phyloP scores from a whole-genome alignment of 2,888 invertebrate genomes.

The Drosophila gaucha region DNA sequence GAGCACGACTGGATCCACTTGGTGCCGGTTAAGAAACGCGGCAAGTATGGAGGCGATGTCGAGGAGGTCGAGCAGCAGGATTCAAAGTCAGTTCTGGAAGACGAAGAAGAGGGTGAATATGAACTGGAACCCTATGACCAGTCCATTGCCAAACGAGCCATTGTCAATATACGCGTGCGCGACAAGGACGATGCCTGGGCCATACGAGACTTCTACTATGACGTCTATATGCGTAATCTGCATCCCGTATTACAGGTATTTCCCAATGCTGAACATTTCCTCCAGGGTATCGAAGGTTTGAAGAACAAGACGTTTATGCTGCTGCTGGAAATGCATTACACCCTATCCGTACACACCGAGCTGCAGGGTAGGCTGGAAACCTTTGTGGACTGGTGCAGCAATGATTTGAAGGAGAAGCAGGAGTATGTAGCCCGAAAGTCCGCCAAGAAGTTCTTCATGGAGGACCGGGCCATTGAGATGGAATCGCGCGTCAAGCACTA shows the following conservation, averaged over 20 bases:
- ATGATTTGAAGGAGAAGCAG: slow-evolving; percentile 77
- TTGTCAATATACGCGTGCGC: slow-evolving; percentile 79
- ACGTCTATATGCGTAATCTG: slow-evolving; percentile 76
- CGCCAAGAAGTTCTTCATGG: slow-evolving; percentile 82
- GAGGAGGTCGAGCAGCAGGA: not conserved
- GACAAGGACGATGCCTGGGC: slow-evolving; percentile 83
- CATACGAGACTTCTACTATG: slow-evolving; percentile 82
- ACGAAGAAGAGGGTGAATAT: slow-evolving; percentile 42
- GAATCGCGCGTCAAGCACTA: slow-evolving; percentile 59
- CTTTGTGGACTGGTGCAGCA: slow-evolving; percentile 78
- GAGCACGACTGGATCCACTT: slow-evolving; percentile 84
- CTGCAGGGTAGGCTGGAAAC: slow-evolving; percentile 76
- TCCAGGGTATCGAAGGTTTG: slow-evolving; percentile 76
- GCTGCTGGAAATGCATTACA: slow-evolving; percentile 82
- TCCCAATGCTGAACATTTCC: slow-evolving; percentile 73
- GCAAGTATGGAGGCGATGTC: slow-evolving; percentile 54
- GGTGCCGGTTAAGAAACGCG: slow-evolving; percentile 48
- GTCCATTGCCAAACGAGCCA: slow-evolving; percentile 78
- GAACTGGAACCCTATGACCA: slow-evolving; percentile 80
- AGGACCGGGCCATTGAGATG: slow-evolving; percentile 75
- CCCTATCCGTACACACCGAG: slow-evolving; percentile 80
- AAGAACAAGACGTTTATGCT: slow-evolving; percentile 82
- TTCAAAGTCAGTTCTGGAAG: slow-evolving; percentile 43
- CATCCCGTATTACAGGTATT: slow-evolving; percentile 81
- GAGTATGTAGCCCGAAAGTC: slow-evolving; percentile 81